Evolutionary conservation across 1,140 invertebrate genomes (phyloP).

Genomic region (Ceratina australensis): DNA sequence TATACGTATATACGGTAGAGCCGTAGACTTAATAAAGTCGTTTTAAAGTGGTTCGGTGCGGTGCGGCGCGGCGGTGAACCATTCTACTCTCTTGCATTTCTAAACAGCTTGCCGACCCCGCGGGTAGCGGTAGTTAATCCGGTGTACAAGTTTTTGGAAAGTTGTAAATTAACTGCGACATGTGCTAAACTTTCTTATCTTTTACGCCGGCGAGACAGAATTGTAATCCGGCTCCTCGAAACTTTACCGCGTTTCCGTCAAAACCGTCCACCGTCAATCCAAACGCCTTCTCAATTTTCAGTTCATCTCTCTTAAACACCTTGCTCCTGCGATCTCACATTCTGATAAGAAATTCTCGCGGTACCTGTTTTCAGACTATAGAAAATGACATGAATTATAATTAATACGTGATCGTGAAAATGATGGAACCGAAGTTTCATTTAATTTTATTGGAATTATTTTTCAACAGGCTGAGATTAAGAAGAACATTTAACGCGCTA

Average conservation of each 20-base stretch:
- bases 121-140: conserved; percentile 6
- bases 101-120: conserved; percentile 1
- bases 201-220: not conserved
- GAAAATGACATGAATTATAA: too few species aligned
- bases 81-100: conserved; percentile 23
- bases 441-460: too few species aligned
- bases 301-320: not conserved
- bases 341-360: too few species aligned
- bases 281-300: not conserved
- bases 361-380: too few species aligned
- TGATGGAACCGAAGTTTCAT: too few species aligned
- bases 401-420: too few species aligned
- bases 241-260: too few species aligned
- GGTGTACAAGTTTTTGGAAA: conserved; percentile 23
- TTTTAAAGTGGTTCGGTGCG: not conserved
- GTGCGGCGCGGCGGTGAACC: not conserved
- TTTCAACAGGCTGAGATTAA: not conserved
- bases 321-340: too few species aligned
- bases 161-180: conserved; percentile 30
- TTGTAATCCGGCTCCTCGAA: not conserved
- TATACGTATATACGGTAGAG: not conserved
- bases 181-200: not conserved
- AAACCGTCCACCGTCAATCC: not conserved
- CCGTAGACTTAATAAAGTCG: conserved; percentile 15
- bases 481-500: not conserved